Percentiles rank a stretch among this genome's conserved stretches.
phyloP scores from a whole-genome alignment of 2,888 invertebrate species.

The Drosophila diplacantha region DNA sequence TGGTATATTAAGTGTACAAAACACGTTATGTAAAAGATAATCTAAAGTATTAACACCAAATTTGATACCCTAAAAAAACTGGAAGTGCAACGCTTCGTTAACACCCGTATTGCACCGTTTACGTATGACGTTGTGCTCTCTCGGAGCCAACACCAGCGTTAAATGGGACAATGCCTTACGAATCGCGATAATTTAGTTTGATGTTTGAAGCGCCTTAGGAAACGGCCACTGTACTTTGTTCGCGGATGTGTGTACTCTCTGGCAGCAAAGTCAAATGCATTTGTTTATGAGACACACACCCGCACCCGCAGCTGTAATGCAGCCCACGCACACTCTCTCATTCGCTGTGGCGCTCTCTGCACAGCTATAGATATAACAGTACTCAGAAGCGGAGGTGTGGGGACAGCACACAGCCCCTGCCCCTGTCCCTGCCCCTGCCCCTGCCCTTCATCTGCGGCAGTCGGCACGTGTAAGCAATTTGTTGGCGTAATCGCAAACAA shows the following conservation, averaged over 20 bases:
- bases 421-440: conserved; percentile 8
- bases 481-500: conserved; percentile 62
- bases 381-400: not conserved
- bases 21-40: not conserved
- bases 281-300: conserved; percentile 49
- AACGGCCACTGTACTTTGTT: conserved; percentile 24
- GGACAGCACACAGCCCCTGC: conserved; percentile 3
- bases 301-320: conserved; percentile 15
- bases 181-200: conserved; percentile 7
- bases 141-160: not conserved
- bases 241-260: conserved; percentile 10
- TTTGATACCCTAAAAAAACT: conserved; percentile 3
- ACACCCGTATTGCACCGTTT: not conserved
- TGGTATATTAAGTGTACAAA: conserved; percentile 1
- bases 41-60: not conserved
- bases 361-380: conserved; percentile 11
- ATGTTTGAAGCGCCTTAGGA: conserved; percentile 1
- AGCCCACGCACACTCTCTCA: conserved; percentile 25
- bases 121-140: not conserved
- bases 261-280: conserved; percentile 45
- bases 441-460: conserved; percentile 15
- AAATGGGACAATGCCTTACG: conserved; percentile 1
- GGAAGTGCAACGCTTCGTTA: conserved; percentile 2
- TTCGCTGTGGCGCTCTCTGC: conserved; percentile 3
- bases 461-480: conserved; percentile 70